Conservation (phyloP, 1,140 invertebrate species). For the Patella vulgata region DNA sequence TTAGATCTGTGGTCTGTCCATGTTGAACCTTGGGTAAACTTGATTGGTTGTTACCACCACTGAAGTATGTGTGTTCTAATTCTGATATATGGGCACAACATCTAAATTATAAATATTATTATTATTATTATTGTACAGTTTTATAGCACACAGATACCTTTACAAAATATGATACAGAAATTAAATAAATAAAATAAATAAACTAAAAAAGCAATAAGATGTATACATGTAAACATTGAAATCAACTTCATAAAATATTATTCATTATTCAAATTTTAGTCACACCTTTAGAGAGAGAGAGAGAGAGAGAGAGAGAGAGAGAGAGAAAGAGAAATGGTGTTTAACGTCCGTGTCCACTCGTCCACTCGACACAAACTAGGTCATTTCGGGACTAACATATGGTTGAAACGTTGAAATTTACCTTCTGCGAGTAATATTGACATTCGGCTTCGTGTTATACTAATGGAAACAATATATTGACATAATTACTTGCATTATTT, state of each 20-base stretch:
- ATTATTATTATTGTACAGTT: not conserved
- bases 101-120: constrained; percentile 47
- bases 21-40: constrained; percentile 61
- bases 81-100: constrained; percentile 90
- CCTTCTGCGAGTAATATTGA: not conserved
- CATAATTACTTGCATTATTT: too few relatives aligned
- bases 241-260: not conserved
- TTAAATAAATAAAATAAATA: not conserved
- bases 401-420: not conserved
- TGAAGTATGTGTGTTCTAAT: constrained; percentile 87
- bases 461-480: too few relatives aligned
- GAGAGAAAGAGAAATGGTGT: too few relatives aligned
- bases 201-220: not conserved
- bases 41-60: constrained; percentile 66
- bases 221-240: not conserved
- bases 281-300: too few relatives aligned
- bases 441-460: too few relatives aligned
- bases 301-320: too few relatives aligned
- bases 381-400: too few relatives aligned
- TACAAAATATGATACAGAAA: not conserved
- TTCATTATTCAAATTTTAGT: too few relatives aligned
- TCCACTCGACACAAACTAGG: too few relatives aligned
- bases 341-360: not conserved
- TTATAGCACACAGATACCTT: not conserved
- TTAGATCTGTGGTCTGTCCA: constrained; percentile 34